phyloP scores from a whole-genome alignment of 2,888 invertebrate genomes.

The Phorcus lineatus region DNA sequence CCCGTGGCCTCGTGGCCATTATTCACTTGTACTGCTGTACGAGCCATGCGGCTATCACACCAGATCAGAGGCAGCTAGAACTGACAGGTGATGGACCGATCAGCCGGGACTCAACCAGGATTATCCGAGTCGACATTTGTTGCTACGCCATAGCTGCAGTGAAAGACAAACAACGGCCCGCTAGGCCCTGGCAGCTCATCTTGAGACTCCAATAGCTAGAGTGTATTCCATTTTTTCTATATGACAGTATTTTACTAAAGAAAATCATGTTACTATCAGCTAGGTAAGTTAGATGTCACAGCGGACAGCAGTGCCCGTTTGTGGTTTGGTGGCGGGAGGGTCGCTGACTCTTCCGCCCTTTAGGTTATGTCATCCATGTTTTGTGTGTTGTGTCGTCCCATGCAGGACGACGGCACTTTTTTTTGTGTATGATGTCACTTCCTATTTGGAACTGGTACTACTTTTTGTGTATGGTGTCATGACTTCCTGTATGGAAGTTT shows the following conservation, averaged over 20 bases:
- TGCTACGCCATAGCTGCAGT: background rate
- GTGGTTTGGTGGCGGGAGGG: background rate
- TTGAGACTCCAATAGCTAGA: background rate
- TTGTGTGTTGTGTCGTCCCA: background rate
- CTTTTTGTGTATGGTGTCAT: slow-evolving; percentile 19
- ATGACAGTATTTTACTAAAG: slow-evolving; percentile 24
- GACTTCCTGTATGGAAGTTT: slow-evolving; percentile 12
- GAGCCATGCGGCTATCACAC: no score
- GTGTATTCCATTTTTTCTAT: slow-evolving; percentile 24
- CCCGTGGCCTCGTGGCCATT: no score
- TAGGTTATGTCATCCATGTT: background rate
- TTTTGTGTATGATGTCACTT: slow-evolving; percentile 20
- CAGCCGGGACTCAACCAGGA: no score
- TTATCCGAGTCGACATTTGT: background rate
- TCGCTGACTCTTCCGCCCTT: background rate
- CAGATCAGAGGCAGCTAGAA: background rate
- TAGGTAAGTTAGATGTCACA: slow-evolving; percentile 5
- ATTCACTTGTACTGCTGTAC: no score
- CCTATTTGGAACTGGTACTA: slow-evolving; percentile 19
- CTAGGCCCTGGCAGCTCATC: slow-evolving; percentile 6
- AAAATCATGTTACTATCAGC: slow-evolving; percentile 15
- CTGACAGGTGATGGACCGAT: no score
- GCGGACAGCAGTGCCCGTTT: background rate
- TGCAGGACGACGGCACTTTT: background rate
- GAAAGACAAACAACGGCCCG: background rate